Percentiles rank a stretch among this genome's conserved stretches.
Evolutionary conservation across 2,888 invertebrate species (phyloP).

Genomic region (Lithophane leautieri): DNA sequence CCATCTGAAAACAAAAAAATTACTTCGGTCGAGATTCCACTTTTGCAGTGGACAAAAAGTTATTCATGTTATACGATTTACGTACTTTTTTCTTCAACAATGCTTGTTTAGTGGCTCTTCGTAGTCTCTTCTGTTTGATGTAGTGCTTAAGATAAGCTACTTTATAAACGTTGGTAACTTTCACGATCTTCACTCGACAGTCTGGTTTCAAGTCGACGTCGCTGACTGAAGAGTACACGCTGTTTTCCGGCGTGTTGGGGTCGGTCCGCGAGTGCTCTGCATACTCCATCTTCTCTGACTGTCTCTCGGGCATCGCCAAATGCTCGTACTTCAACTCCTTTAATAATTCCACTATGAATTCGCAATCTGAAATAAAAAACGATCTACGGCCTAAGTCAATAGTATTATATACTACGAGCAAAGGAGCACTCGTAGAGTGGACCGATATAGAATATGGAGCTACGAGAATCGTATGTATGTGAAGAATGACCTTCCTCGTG

Average conservation of each 20-base stretch:
- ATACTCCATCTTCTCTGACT: slow-evolving; percentile 71
- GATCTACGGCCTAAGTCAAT: slow-evolving; percentile 32
- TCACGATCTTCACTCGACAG: slow-evolving; percentile 83
- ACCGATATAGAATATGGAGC: background rate
- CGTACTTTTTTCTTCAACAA: slow-evolving; percentile 83
- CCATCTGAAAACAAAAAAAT: slow-evolving; percentile 76
- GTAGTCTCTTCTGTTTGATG: slow-evolving; percentile 83
- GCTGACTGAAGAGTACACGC: slow-evolving; percentile 78
- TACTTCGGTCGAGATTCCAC: background rate
- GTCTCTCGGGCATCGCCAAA: slow-evolving; percentile 66
- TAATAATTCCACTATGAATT: slow-evolving; percentile 78
- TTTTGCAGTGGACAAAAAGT: background rate
- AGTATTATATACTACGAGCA: slow-evolving; percentile 16
- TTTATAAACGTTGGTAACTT: slow-evolving; percentile 87
- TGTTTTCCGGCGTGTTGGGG: slow-evolving; percentile 69
- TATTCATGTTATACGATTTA: background rate
- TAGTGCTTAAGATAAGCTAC: slow-evolving; percentile 84
- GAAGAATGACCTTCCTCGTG: slow-evolving; percentile 72
- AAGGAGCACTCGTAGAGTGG: background rate
- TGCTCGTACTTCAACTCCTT: slow-evolving; percentile 78
- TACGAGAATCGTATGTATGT: slow-evolving; percentile 4
- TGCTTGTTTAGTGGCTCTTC: slow-evolving; percentile 80
- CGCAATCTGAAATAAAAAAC: slow-evolving; percentile 75
- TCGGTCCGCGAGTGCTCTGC: slow-evolving; percentile 71
- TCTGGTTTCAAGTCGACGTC: slow-evolving; percentile 77